A percentile compares a stretch with the other conserved stretches of the same genome.
phyloP scores from a whole-genome alignment of 2,888 invertebrate species.

The Catocala fraxini region DNA sequence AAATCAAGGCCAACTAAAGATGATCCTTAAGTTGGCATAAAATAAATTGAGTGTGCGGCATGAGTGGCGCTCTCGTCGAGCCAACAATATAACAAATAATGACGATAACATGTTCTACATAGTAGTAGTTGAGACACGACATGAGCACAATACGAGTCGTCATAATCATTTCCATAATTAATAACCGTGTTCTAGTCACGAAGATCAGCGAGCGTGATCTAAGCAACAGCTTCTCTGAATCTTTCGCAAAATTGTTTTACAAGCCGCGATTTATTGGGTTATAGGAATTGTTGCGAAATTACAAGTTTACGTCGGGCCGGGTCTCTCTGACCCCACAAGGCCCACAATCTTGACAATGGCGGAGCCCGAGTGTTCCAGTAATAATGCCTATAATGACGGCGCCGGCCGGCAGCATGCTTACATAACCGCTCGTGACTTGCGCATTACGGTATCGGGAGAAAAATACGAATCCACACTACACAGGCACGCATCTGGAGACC shows the following conservation, averaged over 20 bases:
- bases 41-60: slow-evolving; percentile 27
- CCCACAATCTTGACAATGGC: slow-evolving; percentile 87
- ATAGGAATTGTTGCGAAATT: slow-evolving; percentile 83
- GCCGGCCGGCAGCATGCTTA: slow-evolving; percentile 84
- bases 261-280: slow-evolving; percentile 81
- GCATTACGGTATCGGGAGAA: slow-evolving; percentile 85
- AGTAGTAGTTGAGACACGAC: slow-evolving; percentile 56
- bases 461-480: slow-evolving; percentile 73
- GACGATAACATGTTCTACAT: slow-evolving; percentile 33
- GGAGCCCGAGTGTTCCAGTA: slow-evolving; percentile 77
- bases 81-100: slow-evolving; percentile 32
- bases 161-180: slow-evolving; percentile 80
- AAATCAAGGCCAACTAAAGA: background rate
- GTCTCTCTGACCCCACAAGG: slow-evolving; percentile 84
- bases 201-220: slow-evolving; percentile 76
- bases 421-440: slow-evolving; percentile 87
- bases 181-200: slow-evolving; percentile 78
- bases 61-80: slow-evolving; percentile 19
- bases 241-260: slow-evolving; percentile 79
- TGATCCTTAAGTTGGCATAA: slow-evolving; percentile 15
- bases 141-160: slow-evolving; percentile 64
- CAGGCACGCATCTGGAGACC: slow-evolving; percentile 60
- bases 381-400: slow-evolving; percentile 84
- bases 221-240: slow-evolving; percentile 60
- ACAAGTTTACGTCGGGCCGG: slow-evolving; percentile 73